Evolutionary conservation across 2,113 vertebrate species (phyloP).

Genomic region (Lipotes vexillifer): DNA sequence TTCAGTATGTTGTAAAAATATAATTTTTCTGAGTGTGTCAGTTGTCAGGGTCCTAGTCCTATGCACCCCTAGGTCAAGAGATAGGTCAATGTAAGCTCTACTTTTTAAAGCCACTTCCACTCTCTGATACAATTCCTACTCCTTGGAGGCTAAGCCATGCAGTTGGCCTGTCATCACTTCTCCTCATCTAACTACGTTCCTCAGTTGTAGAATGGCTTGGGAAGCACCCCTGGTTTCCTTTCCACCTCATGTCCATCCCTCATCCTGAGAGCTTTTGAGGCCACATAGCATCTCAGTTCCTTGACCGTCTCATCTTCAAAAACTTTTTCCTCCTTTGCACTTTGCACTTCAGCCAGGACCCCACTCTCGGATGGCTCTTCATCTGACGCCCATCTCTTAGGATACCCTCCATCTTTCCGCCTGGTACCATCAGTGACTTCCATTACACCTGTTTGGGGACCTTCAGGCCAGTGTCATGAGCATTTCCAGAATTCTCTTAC

Average conservation of each 20-base stretch:
- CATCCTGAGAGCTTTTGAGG: not conserved
- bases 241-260: not conserved
- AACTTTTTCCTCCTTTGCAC: not conserved
- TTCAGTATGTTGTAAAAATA: not conserved
- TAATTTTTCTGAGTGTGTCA: not conserved
- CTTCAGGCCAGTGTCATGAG: not conserved
- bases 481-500: not conserved
- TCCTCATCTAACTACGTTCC: not conserved
- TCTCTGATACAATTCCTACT: not conserved
- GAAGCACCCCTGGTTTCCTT: not conserved
- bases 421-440: not conserved
- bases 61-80: not conserved
- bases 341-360: not conserved
- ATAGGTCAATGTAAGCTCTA: not conserved
- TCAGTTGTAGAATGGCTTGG: not conserved
- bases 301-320: not conserved
- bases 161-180: not conserved
- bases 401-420: not conserved
- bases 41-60: not conserved
- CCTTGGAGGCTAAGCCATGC: not conserved
- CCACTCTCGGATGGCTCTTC: not conserved
- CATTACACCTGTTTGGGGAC: not conserved
- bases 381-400: not conserved
- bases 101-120: not conserved
- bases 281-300: not conserved